Evolutionary conservation across 2,113 vertebrate species (phyloP).

Genomic region (Noctilio leporinus): DNA sequence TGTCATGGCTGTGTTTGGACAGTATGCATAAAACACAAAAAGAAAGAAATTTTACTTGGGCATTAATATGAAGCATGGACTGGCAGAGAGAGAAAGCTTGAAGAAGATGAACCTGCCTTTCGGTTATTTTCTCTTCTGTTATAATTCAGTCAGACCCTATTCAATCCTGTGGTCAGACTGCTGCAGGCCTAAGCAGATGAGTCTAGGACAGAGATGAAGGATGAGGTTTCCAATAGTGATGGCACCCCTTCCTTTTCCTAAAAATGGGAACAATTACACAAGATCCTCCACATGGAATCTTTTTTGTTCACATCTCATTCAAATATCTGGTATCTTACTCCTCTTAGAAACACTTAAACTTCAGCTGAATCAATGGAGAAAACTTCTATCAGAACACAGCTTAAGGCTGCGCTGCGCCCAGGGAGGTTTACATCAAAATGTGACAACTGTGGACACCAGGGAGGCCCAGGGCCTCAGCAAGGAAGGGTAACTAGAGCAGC

Average conservation of each 20-base stretch:
- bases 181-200: not conserved
- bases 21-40: not conserved
- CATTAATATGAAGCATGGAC: not conserved
- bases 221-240: not conserved
- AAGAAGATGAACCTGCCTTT: not conserved
- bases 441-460: not conserved
- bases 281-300: not conserved
- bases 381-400: not conserved
- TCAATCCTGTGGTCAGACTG: not conserved
- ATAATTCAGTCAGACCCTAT: not conserved
- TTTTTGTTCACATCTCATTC: not conserved
- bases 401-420: not conserved
- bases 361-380: not conserved
- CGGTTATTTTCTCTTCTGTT: not conserved
- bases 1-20: not conserved
- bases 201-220: not conserved
- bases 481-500: constrained; percentile 68
- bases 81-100: not conserved
- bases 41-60: not conserved
- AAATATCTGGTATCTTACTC: not conserved
- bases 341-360: not conserved
- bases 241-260: not conserved
- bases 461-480: constrained; percentile 54
- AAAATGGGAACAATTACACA: not conserved
- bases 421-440: too few relatives aligned